Evolutionary conservation across 2,888 invertebrate genomes (phyloP), one percentile per base, ranked within the genome.

Genomic region (Plebejus argus): DNA sequence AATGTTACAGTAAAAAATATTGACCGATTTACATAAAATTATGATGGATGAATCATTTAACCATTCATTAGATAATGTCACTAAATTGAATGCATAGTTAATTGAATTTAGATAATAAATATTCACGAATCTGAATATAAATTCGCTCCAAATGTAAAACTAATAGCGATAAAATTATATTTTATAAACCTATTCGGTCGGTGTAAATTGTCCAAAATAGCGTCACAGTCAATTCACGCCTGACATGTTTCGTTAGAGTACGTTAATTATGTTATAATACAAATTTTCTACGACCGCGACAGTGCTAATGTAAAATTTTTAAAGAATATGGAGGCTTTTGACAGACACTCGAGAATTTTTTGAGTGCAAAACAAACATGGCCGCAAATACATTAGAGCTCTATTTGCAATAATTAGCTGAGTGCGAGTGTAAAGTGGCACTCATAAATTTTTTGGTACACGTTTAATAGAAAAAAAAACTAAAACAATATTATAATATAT

Each of bases 271-370:
- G 23, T 72, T 23, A 28, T 71, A 28, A 18, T 58, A 77, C 71
- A 77, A 61, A 45, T 61, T 72, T 76, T 76, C 71, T 71, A 39
- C n/a, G 39, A 45, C 45, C 45, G 53, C 53, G 18, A 39, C 56
- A 53, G 56, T 53, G 71, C 72, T 77, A 77, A 72, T 72, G 35
- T 58, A 77, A 77, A 58, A 77, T 58, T 72, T 77, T 77, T 77
- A 77, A 23, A 35, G 15, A 81, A 53, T 53, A 53, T 53, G 53
- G 78, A 70, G 45, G 77, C 78, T 79, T 80, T 82, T 82, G 78
- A 79, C 82, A 78, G 71, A 12, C n/a, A 78, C 39, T 77, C 79
- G 81, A 80, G 76, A 82, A 77, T 77, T 77, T 58, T 77, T 72
- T 71, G 71, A 77, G 71, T 77, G 77, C 71, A 12, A 72, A 78